A percentile compares a stretch with the other conserved stretches of the same genome.
Evolutionary conservation across 2,113 vertebrate species (phyloP).

Genomic region (Pipra filicauda): DNA sequence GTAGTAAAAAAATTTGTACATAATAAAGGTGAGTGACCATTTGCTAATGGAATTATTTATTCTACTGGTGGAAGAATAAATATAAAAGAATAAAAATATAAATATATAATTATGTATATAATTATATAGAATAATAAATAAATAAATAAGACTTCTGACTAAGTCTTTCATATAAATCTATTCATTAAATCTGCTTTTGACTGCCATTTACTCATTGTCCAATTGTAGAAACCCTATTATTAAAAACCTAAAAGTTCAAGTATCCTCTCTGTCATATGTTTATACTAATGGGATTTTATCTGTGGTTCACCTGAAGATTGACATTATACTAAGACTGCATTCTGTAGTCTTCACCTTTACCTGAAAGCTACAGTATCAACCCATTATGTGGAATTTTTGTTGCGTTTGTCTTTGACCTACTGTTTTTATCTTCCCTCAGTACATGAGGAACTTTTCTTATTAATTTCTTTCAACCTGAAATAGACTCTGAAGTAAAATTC

Average conservation of each 20-base stretch:
- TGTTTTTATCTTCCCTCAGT: background rate
- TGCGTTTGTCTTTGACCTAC: background rate
- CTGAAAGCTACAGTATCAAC: background rate
- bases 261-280: background rate
- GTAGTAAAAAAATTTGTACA: background rate
- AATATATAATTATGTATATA: no score
- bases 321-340: background rate
- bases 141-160: background rate
- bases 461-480: background rate
- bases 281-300: background rate
- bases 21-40: background rate
- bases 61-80: background rate
- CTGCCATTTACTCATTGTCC: background rate
- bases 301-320: background rate
- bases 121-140: no score
- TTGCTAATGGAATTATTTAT: constrained; percentile 1
- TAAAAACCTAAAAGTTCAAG: background rate
- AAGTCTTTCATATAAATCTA: background rate
- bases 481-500: background rate
- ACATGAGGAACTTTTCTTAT: background rate
- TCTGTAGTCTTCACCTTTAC: background rate
- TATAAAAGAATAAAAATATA: no score
- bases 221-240: background rate
- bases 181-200: background rate
- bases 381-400: background rate